phyloP scores from a whole-genome alignment of 2,797 vertebrate genomes.

The Ctenopoma multispine region DNA sequence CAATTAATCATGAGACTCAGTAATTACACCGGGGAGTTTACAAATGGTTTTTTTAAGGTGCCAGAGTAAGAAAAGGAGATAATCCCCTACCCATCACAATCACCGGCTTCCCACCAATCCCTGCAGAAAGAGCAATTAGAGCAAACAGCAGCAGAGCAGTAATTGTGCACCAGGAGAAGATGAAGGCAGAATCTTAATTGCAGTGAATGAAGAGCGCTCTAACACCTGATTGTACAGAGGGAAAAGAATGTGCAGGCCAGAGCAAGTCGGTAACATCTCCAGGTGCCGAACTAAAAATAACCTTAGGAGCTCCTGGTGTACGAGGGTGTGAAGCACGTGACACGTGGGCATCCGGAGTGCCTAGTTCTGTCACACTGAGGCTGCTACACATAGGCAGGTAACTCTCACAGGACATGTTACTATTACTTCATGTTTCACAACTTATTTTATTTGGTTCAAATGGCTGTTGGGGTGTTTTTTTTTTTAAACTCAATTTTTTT shows the following conservation, averaged over 20 bases:
- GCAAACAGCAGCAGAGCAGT: conserved; percentile 92
- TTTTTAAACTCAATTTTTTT: no score
- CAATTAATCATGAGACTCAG: conserved; percentile 99
- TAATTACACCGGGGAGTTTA: conserved; percentile 99
- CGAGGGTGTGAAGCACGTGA: conserved; percentile 78
- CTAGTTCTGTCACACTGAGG: conserved; percentile 67
- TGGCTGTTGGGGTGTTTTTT: conserved; percentile 21
- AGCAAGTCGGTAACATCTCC: conserved; percentile 86
- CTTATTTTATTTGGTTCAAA: conserved; percentile 49
- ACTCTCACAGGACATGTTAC: conserved; percentile 74
- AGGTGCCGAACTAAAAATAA: conserved; percentile 94
- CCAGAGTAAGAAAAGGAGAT: conserved; percentile 89
- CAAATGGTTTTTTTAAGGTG: conserved; percentile 97
- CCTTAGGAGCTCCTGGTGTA: conserved; percentile 80
- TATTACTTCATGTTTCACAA: conserved; percentile 65
- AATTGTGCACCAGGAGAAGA: conserved; percentile 95
- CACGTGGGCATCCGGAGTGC: conserved; percentile 86
- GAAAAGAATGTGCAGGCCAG: conserved; percentile 83
- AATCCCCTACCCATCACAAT: conserved; percentile 96
- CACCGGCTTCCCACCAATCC: conserved; percentile 96
- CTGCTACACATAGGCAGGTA: conserved; percentile 52
- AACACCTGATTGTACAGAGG: conserved; percentile 89
- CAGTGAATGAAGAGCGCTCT: conserved; percentile 90
- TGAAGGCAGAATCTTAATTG: conserved; percentile 95
- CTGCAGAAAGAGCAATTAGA: conserved; percentile 97